Base-by-base conservation (phyloP, 2,113 vertebrate genomes). In the Tetrao urogallus region DNA sequence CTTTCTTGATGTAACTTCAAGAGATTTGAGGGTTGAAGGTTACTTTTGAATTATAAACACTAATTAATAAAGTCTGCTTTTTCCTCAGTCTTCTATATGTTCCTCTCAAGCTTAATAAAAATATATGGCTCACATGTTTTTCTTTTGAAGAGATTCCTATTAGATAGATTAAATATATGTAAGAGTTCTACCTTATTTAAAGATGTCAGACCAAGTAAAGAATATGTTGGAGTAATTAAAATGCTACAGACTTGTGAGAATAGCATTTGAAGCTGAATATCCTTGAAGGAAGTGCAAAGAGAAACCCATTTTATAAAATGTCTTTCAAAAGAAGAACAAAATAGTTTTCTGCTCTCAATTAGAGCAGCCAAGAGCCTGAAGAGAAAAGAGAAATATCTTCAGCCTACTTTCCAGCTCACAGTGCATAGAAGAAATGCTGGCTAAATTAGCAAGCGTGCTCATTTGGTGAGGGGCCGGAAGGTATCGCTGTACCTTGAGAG, bases 301-400 rank as follows among this genome's bases (percentile, higher is more conserved):
- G 27, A 54, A 89, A 74, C 7, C 19, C 82, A 42, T 73, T 94
- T 96, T n/a, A 64, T 83, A 82, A 95, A 96, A 30, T 65, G 12
- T 30, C 43, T 95, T 91, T 94, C 86, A 67, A 34, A 70, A 50
- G 38, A 92, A 90, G 38, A 60, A 75, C 36, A 90, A 93, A 94
- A 90, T 69, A 86, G 69, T 86, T 95, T 78, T 69, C 15, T 83
- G 72, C 43, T 66, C 65, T 94, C 93, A 95, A 94, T 95, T 94
- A 95, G 60, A 63, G 21, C 65, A 88, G 69, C 38, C 48, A 79
- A 90, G 91, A 91, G 56, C 58, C 48, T 90, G 65, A 90, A 88
- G 74, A 66, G 42, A 56, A 92, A 77, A 87, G 18, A 89, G 18
- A 91, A 94, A 81, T 95, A 25, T 50, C 78, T 65, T 71, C 86